These are phyloP conservation scores for Alectoris magna DNA, from an alignment of 2,797 vertebrate species.

Conservation along the genomic window DNA sequence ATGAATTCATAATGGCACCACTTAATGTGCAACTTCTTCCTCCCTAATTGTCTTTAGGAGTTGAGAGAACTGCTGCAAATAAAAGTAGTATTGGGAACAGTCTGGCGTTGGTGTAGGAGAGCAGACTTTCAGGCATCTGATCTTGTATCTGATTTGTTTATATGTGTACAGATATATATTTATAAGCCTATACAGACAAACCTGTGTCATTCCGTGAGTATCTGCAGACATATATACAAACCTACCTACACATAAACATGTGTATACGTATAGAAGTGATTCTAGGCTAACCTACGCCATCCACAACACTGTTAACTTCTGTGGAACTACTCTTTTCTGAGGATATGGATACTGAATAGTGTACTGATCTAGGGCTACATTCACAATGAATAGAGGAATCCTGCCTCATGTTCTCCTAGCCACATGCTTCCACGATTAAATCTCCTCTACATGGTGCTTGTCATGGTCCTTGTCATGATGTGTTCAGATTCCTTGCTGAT, in stretches of 20 bases:
- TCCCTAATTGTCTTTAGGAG: slow-evolving; percentile 29
- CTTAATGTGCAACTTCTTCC: slow-evolving; percentile 13
- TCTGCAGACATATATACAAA: not conserved
- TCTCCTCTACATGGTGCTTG: not conserved
- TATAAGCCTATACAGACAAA: not conserved
- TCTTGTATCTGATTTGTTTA: not conserved
- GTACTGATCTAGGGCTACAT: not conserved
- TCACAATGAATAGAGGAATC: not conserved
- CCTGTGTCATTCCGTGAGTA: not conserved
- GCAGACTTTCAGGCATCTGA: not conserved
- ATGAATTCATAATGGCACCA: slow-evolving; percentile 35
- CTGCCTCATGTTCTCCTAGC: not conserved
- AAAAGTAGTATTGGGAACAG: not conserved
- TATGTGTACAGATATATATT: not conserved
- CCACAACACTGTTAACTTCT: not conserved
- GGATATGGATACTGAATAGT: not conserved
- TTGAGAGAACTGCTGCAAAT: not conserved
- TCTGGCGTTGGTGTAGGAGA: not conserved
- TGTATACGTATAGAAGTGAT: not conserved
- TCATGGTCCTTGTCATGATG: not conserved
- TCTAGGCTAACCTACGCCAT: not conserved
- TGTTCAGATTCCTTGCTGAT: not conserved
- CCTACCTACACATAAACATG: not conserved
- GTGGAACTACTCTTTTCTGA: not conserved
- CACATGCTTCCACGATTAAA: not conserved